phyloP scores from a whole-genome alignment of 2,113 vertebrate genomes.

The Lates calcarifer region DNA sequence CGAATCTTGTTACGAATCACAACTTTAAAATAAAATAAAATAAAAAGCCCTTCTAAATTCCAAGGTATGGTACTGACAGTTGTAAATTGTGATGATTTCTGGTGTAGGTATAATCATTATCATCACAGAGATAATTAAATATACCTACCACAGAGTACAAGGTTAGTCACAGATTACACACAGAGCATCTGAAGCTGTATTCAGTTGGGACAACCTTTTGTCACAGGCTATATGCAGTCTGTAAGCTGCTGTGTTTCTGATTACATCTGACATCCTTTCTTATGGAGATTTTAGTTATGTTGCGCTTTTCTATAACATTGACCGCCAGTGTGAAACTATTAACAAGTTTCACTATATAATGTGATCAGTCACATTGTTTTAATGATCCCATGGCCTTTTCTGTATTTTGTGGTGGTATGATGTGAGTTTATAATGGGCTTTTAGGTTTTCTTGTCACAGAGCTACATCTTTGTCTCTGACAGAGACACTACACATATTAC shows the following conservation, averaged over 20 bases:
- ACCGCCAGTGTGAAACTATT: not conserved
- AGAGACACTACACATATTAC: not conserved
- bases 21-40: too few species aligned
- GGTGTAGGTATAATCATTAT: too few species aligned
- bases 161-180: constrained; percentile 18
- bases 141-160: constrained; percentile 8
- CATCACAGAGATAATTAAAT: constrained; percentile 16
- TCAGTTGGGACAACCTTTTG: not conserved
- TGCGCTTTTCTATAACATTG: constrained; percentile 4
- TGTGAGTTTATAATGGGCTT: not conserved
- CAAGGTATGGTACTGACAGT: not conserved
- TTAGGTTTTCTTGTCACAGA: not conserved
- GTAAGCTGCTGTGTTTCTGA: not conserved
- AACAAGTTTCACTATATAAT: not conserved
- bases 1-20: too few species aligned
- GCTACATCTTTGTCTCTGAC: not conserved
- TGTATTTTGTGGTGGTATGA: constrained; percentile 16
- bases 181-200: constrained; percentile 11
- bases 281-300: not conserved
- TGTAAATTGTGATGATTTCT: not conserved
- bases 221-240: not conserved
- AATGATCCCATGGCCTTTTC: not conserved
- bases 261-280: not conserved
- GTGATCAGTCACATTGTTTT: not conserved
- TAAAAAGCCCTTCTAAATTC: not conserved